phyloP scores from a whole-genome alignment of 2,113 vertebrate genomes.

The Paradoxurus hermaphroditus region DNA sequence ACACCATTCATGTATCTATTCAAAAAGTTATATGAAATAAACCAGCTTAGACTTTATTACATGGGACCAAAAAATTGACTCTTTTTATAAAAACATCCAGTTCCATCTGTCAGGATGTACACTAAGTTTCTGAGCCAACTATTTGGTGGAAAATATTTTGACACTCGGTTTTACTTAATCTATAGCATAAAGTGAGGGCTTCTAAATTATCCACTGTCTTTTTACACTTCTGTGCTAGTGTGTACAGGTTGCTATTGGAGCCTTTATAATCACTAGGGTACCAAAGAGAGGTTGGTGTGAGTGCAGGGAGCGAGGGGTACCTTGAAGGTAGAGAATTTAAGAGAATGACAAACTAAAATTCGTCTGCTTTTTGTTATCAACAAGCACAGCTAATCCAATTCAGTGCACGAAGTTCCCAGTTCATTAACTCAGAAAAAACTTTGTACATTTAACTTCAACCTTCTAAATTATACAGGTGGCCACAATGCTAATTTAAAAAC shows the following conservation, averaged over 20 bases:
- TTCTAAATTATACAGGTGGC: neutral
- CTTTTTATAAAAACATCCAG: neutral
- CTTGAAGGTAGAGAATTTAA: neutral
- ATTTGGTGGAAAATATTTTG: neutral
- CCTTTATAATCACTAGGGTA: rapidly evolving
- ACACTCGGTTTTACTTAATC: neutral
- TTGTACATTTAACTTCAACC: neutral
- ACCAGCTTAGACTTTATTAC: neutral
- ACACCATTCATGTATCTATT: neutral
- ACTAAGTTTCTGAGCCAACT: neutral
- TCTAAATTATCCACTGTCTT: neutral
- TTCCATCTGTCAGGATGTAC: neutral
- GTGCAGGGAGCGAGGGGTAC: neutral
- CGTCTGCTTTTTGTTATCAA: neutral
- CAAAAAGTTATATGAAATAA: neutral
- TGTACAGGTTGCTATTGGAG: neutral
- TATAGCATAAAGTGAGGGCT: neutral
- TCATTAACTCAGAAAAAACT: neutral
- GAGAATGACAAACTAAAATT: neutral
- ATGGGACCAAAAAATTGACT: neutral
- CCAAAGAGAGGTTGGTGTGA: rapidly evolving
- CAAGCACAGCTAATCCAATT: neutral
- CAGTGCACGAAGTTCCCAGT: neutral
- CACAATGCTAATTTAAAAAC: neutral
- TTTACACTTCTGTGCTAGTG: neutral